These are phyloP conservation scores for Equus przewalskii DNA, from an alignment of 2,113 vertebrate genomes.

Conservation along the genomic window DNA sequence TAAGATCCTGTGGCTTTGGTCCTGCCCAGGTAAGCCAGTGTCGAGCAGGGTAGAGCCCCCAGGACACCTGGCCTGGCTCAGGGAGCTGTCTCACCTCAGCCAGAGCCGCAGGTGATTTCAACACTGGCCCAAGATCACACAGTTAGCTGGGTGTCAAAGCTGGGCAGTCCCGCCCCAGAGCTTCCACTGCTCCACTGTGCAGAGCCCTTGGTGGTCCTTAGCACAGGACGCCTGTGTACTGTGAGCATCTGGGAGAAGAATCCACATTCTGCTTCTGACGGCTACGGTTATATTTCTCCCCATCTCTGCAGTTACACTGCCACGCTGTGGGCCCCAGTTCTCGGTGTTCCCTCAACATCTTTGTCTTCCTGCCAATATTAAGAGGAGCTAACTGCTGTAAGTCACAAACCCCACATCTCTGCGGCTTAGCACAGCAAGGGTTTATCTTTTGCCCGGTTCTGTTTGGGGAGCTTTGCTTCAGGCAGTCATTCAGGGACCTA, in stretches of 20 bases:
- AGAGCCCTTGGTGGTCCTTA: neutral
- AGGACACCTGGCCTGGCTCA: neutral
- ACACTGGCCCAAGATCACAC: neutral
- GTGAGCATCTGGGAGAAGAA: neutral
- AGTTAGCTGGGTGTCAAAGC: neutral
- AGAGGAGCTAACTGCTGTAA: neutral
- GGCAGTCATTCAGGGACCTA: neutral
- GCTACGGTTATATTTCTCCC: accelerated
- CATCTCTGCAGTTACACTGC: neutral
- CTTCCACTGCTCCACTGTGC: accelerated
- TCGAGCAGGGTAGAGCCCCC: neutral
- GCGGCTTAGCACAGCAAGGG: neutral
- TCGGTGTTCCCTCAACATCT: neutral
- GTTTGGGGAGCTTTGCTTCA: neutral
- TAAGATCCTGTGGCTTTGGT: neutral
- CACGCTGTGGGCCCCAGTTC: neutral
- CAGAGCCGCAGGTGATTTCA: neutral
- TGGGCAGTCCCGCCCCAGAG: accelerated
- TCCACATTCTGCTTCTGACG: neutral
- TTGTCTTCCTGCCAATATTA: neutral
- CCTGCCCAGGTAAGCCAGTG: neutral
- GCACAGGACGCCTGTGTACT: accelerated
- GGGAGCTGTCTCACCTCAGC: neutral
- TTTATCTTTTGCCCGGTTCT: neutral
- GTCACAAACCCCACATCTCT: neutral